phyloP scores from a whole-genome alignment of 2,113 vertebrate genomes.

The Chaetops frenatus region DNA sequence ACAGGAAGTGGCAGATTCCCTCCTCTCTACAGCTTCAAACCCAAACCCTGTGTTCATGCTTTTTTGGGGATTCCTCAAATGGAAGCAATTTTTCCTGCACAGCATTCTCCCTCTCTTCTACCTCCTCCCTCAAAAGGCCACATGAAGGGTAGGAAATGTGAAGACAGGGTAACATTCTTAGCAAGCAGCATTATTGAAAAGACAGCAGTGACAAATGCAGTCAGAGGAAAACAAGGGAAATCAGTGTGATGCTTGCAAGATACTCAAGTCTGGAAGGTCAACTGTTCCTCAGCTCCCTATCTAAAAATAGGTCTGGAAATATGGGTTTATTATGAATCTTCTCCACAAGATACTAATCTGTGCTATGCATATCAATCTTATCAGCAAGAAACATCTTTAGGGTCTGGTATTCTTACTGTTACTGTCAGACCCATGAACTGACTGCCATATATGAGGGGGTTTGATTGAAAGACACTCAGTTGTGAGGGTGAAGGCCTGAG shows the following conservation, averaged over 20 bases:
- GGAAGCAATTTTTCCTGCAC: neutral
- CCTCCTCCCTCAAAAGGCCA: neutral
- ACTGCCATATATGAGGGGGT: fast-evolving
- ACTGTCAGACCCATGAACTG: neutral
- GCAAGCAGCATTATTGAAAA: neutral
- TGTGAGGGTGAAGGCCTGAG: neutral
- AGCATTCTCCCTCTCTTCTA: neutral
- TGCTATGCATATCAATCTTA: neutral
- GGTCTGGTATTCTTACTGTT: neutral
- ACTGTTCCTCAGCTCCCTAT: neutral
- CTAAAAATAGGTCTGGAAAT: neutral
- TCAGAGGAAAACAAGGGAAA: neutral
- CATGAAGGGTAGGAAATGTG: neutral
- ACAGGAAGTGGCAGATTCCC: neutral
- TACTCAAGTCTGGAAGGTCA: neutral
- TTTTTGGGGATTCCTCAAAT: neutral
- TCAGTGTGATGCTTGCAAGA: neutral
- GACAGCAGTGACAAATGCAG: neutral
- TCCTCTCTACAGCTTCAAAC: neutral
- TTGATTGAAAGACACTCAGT: neutral
- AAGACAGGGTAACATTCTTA: neutral
- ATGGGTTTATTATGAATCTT: neutral
- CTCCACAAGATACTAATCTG: neutral
- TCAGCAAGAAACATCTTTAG: neutral
- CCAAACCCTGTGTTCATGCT: neutral